Evolutionary conservation across 2,797 vertebrate genomes (phyloP), one percentile per base, ranked within the genome.

Genomic region (Neosilurus hyrtlii): DNA sequence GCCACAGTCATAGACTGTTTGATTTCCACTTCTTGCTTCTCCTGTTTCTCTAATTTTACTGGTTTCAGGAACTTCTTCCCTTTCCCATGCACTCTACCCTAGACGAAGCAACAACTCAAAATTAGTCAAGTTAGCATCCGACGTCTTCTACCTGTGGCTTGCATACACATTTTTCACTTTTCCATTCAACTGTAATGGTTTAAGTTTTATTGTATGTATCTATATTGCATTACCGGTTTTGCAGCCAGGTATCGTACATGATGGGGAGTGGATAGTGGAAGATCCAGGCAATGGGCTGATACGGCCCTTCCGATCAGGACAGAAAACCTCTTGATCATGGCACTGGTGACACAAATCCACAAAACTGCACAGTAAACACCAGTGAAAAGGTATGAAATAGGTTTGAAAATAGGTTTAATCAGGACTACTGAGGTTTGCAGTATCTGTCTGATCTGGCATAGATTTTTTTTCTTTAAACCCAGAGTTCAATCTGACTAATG

Each of bases 21-120:
- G 83, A 97, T 96, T 86, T 96, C 95, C 87, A 98, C 96, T 84
- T 96, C 95, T 85, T 96, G 94, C 87, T 94, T 95, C 67, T 91
- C 83, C 62, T 84, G 86, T 35, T 89, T 87, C 49, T 86, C 84
- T 37, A 82, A 37, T 76, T 89, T 86, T 86, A 90, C 91, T 43
- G 86, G 80, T 86, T 94, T 94, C 0, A 65, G 24, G 77, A 82
- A 76, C 71, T 90, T 91, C 59, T 88, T 82, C 0, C 82, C 84
- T 43, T 89, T 92, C 74, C 26, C 85, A 56, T 90, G 86, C 85
- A 88, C 88, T 90, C 90, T 92, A 67, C 88, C 88, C 94, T 94
- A 86, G 61, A 85, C 10, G 49, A 67, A 35, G 26, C 68, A 52
- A 72, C 10, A 87, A 70, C 22, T 51, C 11, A 56, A 0, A 80